Percentiles rank a stretch among this genome's conserved stretches.
phyloP scores from a whole-genome alignment of 2,888 invertebrate genomes.

The Pomacea canaliculata region DNA sequence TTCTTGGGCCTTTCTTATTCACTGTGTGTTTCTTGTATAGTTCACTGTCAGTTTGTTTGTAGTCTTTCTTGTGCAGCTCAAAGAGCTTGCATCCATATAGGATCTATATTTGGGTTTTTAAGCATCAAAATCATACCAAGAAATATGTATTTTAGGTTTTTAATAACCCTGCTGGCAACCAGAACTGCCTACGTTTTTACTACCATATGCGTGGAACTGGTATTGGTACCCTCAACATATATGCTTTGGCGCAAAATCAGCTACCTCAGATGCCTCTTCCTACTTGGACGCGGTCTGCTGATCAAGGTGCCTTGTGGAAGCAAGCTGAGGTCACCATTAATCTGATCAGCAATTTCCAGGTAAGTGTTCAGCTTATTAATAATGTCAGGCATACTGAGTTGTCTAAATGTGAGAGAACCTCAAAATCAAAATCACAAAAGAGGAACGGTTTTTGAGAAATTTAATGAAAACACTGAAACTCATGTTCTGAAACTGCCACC shows the following conservation, averaged over 20 bases:
- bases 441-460: too few species aligned
- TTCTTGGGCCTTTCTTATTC: too few species aligned
- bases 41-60: too few species aligned
- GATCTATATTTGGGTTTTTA: too few species aligned
- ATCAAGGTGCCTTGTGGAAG: conserved; percentile 57
- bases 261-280: conserved; percentile 38
- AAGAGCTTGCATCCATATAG: too few species aligned
- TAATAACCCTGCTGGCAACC: conserved; percentile 1
- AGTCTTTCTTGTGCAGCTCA: too few species aligned
- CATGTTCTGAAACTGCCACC: too few species aligned
- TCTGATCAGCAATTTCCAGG: conserved; percentile 48
- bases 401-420: too few species aligned
- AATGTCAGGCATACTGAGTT: background rate
- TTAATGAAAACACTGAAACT: too few species aligned
- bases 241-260: conserved; percentile 39
- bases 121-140: too few species aligned
- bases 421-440: too few species aligned
- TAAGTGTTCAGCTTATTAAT: conserved; percentile 16
- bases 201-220: conserved; percentile 57
- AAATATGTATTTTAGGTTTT: conserved; percentile 11
- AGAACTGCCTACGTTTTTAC: conserved; percentile 58
- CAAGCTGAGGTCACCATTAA: conserved; percentile 45
- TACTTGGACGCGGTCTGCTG: conserved; percentile 52
- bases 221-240: conserved; percentile 33
- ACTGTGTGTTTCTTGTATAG: too few species aligned